A percentile compares a stretch with the other conserved stretches of the same genome.
Conservation (phyloP, 1,140 invertebrate species). For the Helicoverpa armigera region DNA sequence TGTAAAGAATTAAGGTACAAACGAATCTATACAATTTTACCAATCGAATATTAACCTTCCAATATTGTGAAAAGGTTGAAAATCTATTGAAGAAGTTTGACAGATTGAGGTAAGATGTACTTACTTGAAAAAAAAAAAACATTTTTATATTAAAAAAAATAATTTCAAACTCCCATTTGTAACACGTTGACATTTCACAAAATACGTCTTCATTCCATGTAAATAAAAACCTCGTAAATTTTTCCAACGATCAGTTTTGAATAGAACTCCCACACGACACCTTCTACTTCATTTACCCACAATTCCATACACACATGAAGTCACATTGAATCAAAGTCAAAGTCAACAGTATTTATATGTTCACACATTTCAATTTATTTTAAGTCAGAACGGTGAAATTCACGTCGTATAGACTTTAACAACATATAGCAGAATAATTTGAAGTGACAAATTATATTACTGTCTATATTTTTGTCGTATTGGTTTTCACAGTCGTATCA, state of each 20-base stretch:
- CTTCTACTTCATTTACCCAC: not conserved
- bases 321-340: conserved; percentile 1
- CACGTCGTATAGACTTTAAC: not conserved
- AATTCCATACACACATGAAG: not conserved
- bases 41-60: no score
- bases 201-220: no score
- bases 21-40: no score
- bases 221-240: no score
- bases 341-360: conserved; percentile 5
- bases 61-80: no score
- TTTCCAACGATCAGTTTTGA: not conserved
- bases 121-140: not conserved
- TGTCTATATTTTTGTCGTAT: no score
- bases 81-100: no score
- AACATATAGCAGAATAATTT: not conserved
- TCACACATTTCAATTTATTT: conserved; percentile 19
- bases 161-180: no score
- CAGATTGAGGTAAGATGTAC: no score
- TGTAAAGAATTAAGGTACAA: no score
- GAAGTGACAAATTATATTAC: not conserved
- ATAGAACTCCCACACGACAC: not conserved
- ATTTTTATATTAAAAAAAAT: not conserved
- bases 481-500: no score
- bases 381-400: not conserved
- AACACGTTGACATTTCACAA: no score